Conservation (phyloP, 2,888 invertebrate genomes). For the Pycnomerus fuliginosus region DNA sequence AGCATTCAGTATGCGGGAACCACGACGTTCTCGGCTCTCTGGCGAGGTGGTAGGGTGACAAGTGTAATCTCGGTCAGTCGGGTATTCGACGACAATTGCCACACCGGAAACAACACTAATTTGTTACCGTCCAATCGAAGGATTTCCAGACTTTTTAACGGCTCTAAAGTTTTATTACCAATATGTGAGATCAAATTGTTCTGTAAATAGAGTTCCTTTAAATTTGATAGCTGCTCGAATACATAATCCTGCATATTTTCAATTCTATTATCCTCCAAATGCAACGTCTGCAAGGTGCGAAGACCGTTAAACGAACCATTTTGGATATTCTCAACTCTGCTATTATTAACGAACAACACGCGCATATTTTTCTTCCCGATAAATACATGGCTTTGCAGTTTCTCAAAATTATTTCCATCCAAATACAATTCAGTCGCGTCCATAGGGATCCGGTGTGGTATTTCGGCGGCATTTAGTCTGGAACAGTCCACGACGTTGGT, state of each 20-base stretch:
- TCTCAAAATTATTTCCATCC: slow-evolving; percentile 85
- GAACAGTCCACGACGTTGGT: slow-evolving; percentile 92
- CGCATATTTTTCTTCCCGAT: slow-evolving; percentile 88
- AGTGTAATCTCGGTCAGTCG: slow-evolving; percentile 73
- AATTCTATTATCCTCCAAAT: slow-evolving; percentile 83
- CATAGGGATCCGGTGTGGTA: slow-evolving; percentile 88
- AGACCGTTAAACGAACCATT: slow-evolving; percentile 90
- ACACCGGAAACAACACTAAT: slow-evolving; percentile 75
- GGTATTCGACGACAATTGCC: slow-evolving; percentile 69
- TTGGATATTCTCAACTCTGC: slow-evolving; percentile 79
- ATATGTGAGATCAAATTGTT: slow-evolving; percentile 80
- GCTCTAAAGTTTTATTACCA: slow-evolving; percentile 76
- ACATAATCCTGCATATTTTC: slow-evolving; percentile 78
- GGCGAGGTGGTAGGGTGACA: no score
- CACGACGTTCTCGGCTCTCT: no score
- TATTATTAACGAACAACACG: slow-evolving; percentile 81
- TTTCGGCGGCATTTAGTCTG: slow-evolving; percentile 71
- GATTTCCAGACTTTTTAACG: slow-evolving; percentile 74
- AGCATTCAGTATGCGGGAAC: no score
- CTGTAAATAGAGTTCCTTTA: slow-evolving; percentile 82
- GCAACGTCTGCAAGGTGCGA: slow-evolving; percentile 73
- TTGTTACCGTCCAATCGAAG: slow-evolving; percentile 83
- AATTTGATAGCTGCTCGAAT: slow-evolving; percentile 75
- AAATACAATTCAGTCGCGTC: slow-evolving; percentile 91
- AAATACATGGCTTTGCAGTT: slow-evolving; percentile 83